Evolutionary conservation across 2,797 vertebrate species (phyloP).

Genomic region (Peromyscus nudipes): DNA sequence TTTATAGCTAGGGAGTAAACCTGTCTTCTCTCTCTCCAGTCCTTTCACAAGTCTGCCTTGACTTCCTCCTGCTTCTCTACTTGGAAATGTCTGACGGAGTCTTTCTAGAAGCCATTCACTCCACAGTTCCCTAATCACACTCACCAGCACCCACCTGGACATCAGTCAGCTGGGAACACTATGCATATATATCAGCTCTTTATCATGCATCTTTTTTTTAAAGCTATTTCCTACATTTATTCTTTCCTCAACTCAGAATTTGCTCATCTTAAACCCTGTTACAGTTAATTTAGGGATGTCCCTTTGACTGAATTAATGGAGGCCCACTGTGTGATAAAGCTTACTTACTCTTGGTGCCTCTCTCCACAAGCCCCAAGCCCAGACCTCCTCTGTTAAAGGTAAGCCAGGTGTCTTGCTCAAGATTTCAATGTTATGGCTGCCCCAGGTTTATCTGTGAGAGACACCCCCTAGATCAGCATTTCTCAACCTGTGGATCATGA

Average conservation of each 20-base stretch:
- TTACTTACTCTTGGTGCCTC: not conserved
- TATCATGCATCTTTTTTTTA: too few relatives aligned
- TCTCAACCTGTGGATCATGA: not conserved
- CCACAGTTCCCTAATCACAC: not conserved
- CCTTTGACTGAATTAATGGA: not conserved
- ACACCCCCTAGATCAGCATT: not conserved
- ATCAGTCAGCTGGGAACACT: not conserved
- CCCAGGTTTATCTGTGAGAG: not conserved
- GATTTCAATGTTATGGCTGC: not conserved
- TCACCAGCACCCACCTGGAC: not conserved
- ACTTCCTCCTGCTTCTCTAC: slow-evolving; percentile 51
- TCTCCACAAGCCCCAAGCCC: rapidly evolving
- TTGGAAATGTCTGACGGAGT: slow-evolving; percentile 37
- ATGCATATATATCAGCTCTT: not conserved
- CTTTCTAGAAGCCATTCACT: slow-evolving; percentile 25
- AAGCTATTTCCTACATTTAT: not conserved
- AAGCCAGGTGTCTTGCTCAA: not conserved
- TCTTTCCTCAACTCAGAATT: not conserved
- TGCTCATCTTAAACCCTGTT: not conserved
- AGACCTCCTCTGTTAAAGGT: not conserved
- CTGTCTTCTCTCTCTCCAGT: slow-evolving; percentile 26
- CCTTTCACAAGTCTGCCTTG: slow-evolving; percentile 17
- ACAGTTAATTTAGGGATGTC: too few relatives aligned
- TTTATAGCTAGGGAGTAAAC: not conserved
- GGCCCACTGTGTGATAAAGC: not conserved